Evolutionary conservation across 2,888 invertebrate species (phyloP), one percentile per base, ranked within the genome.

Genomic region (Hipparchia sbordonii): DNA sequence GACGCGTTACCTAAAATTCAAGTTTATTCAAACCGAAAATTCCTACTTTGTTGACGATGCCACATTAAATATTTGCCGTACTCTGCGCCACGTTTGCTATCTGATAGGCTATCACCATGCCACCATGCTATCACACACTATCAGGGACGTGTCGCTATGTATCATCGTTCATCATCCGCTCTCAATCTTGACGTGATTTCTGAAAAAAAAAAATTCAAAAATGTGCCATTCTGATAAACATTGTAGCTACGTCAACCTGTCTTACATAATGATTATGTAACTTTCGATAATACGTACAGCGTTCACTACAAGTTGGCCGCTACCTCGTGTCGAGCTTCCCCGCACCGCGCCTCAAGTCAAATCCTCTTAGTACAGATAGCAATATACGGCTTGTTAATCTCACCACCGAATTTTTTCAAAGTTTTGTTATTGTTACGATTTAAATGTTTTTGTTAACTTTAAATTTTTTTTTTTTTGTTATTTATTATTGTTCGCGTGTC

Each of bases 91-190:
- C 74, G 69, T 72, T 72, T 70, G 69, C 65, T 77, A 60, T 71
- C 71, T 79, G 85, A 85, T 85, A 84, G 77, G 72, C 72, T 90
- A 89, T 89, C 87, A 81, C 73, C 79, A 81, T 84, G 82, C 82
- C 73, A 84, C 84, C 23, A 23, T 33, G 59, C 33, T 60, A 60
- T 60, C 59, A 60, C 59, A 5, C 59, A 60, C 59, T 39, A 60
- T 60, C 85, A 80, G 80, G 81, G 79, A 78, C 83, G 74, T 82
- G 82, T 85, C 82, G 77, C 80, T 76, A 82, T 92, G 84, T 80
- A 91, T 90, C 90, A 92, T 90, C 87, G 88, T 93, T 91, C 90
- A 92, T 90, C 87, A 92, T 93, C 92, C 91, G 85, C 83, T 73
- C 70, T 75, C 81, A 84, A 83, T 84, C 85, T 89, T 88, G 89